phyloP scores from a whole-genome alignment of 2,888 invertebrate genomes.

The Lasioglossum calceatum region DNA sequence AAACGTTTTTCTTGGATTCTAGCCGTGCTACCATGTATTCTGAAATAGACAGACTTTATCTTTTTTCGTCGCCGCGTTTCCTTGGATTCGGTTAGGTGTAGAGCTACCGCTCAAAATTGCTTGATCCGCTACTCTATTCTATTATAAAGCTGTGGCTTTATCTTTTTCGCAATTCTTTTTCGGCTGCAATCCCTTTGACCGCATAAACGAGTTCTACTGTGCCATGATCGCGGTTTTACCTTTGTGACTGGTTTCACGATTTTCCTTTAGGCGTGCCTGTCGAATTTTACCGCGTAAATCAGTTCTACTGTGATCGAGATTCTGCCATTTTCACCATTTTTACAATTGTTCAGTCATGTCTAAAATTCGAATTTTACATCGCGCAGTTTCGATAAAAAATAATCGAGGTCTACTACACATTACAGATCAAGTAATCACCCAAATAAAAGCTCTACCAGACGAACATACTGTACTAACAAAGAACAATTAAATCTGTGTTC shows the following conservation, averaged over 20 bases:
- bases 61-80: background rate
- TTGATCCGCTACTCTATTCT: background rate
- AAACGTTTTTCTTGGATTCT: constrained; percentile 3
- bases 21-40: background rate
- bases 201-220: background rate
- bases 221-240: background rate
- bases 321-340: background rate
- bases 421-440: background rate
- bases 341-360: background rate
- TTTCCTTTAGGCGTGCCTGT: background rate
- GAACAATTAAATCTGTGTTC: background rate
- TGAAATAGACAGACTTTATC: background rate
- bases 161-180: background rate
- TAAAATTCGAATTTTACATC: too few relatives aligned
- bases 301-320: background rate
- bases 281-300: background rate
- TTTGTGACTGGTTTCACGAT: background rate
- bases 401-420: background rate
- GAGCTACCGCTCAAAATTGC: background rate
- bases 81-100: background rate
- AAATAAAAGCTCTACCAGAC: background rate
- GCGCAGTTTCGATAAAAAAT: background rate
- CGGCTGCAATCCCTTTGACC: background rate
- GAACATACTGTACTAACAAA: background rate
- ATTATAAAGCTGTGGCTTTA: background rate